Evolutionary conservation across 2,888 invertebrate genomes (phyloP).

Genomic region (Perizoma affinitatum): DNA sequence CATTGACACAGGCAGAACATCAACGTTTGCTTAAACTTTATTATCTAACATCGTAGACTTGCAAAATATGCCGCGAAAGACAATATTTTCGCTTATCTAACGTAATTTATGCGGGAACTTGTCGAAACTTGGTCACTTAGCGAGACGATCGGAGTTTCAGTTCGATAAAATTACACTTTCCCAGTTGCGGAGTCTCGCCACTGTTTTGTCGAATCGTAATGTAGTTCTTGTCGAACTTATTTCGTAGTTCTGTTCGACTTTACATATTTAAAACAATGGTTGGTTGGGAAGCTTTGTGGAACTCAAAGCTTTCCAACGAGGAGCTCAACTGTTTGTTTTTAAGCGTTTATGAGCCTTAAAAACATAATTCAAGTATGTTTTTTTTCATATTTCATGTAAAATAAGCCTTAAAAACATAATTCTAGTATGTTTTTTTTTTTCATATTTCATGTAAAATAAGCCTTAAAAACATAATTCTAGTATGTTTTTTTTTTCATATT

Average conservation of each 20-base stretch:
- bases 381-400: no score
- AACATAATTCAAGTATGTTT: no score
- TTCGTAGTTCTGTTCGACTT: neutral
- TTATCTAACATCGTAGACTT: slow-evolving; percentile 59
- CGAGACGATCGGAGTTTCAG: slow-evolving; percentile 57
- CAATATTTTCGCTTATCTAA: slow-evolving; percentile 82
- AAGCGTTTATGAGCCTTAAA: no score
- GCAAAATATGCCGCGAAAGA: slow-evolving; percentile 76
- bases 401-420: no score
- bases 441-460: no score
- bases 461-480: no score
- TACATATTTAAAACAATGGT: no score
- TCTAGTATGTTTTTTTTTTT: no score
- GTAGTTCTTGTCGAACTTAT: neutral
- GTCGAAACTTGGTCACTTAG: slow-evolving; percentile 70
- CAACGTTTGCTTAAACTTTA: slow-evolving; percentile 69
- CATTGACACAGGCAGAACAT: slow-evolving; percentile 50
- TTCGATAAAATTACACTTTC: slow-evolving; percentile 64
- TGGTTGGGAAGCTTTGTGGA: no score
- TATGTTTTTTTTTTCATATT: no score
- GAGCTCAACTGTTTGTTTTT: no score
- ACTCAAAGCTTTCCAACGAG: no score
- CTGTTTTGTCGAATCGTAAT: slow-evolving; percentile 34
- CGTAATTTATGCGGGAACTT: slow-evolving; percentile 81
- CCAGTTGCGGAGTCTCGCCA: slow-evolving; percentile 37